A percentile compares a stretch with the other conserved stretches of the same genome.
Evolutionary conservation across 2,888 invertebrate genomes (phyloP).

Genomic region (Tetranychus truncatus): DNA sequence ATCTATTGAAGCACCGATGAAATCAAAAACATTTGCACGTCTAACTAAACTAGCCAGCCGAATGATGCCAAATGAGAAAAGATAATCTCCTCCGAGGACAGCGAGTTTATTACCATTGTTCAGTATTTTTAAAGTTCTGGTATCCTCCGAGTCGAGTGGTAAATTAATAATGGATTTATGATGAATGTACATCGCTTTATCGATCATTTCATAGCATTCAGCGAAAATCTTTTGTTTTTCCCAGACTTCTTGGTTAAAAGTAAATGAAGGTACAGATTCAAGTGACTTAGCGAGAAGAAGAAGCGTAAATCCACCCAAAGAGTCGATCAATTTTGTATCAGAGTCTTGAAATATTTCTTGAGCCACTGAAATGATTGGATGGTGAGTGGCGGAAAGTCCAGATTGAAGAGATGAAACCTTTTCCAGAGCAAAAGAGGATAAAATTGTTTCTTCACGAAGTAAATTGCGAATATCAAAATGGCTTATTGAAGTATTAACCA

Average conservation of each 20-base stretch:
- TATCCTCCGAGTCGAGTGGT: background rate
- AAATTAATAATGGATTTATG: slow-evolving; percentile 13
- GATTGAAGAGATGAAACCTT: slow-evolving; percentile 9
- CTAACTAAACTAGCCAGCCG: slow-evolving; percentile 13
- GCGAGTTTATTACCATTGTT: slow-evolving; percentile 15
- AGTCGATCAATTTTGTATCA: background rate
- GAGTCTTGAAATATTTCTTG: slow-evolving; percentile 13
- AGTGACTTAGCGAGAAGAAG: slow-evolving; percentile 12
- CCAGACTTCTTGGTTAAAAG: background rate
- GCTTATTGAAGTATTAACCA: background rate
- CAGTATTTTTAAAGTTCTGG: background rate
- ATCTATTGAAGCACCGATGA: slow-evolving; percentile 15
- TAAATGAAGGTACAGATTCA: slow-evolving; percentile 15
- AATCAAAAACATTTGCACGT: slow-evolving; percentile 6
- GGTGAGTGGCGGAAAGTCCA: slow-evolving; percentile 7
- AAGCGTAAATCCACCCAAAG: slow-evolving; percentile 10
- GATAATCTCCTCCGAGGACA: slow-evolving; percentile 17
- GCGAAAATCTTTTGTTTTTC: slow-evolving; percentile 16
- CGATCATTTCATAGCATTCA: slow-evolving; percentile 16
- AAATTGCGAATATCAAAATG: slow-evolving; percentile 13
- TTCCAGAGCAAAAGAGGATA: slow-evolving; percentile 10
- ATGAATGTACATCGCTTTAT: slow-evolving; percentile 17
- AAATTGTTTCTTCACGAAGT: slow-evolving; percentile 12
- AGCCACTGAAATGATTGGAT: slow-evolving; percentile 14
- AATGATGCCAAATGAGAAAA: slow-evolving; percentile 14